phyloP scores from a whole-genome alignment of 1,140 invertebrate genomes.

The Eufriesea mexicana region DNA sequence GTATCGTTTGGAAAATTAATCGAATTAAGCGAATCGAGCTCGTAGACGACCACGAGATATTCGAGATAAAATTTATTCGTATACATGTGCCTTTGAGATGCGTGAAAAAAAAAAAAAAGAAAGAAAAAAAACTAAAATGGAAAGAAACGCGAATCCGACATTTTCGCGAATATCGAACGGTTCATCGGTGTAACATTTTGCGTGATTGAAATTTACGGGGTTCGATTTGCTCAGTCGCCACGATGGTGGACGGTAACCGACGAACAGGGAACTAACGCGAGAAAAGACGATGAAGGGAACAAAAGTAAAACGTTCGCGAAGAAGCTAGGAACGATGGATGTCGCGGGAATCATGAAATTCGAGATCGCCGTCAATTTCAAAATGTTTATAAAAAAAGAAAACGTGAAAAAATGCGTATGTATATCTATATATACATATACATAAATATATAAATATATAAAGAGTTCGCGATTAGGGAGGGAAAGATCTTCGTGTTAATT shows the following conservation, averaged over 20 bases:
- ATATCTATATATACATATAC: slow-evolving; percentile 20
- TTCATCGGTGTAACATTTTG: slow-evolving; percentile 7
- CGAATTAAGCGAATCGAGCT: not conserved
- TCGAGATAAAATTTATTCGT: not conserved
- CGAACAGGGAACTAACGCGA: not conserved
- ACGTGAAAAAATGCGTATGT: not conserved
- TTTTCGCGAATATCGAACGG: slow-evolving; percentile 10
- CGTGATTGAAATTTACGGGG: not conserved
- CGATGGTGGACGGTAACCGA: not conserved
- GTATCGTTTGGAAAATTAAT: slow-evolving; percentile 3
- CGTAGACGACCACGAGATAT: slow-evolving; percentile 1
- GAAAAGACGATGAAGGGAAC: slow-evolving; percentile 30
- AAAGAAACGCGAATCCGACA: slow-evolving; percentile 15
- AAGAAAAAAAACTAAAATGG: not conserved
- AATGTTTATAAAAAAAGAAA: slow-evolving; percentile 4
- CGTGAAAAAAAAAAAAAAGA: not conserved
- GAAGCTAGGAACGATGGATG: slow-evolving; percentile 21
- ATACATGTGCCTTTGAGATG: not conserved
- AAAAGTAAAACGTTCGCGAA: not conserved
- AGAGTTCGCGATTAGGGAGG: not conserved
- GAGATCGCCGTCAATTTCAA: slow-evolving; percentile 26
- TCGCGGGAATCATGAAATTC: slow-evolving; percentile 35
- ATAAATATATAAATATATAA: slow-evolving; percentile 21
- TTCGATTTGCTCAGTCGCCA: not conserved
- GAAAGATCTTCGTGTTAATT: slow-evolving; percentile 54